Conservation (phyloP, 2,888 invertebrate species). For the Crematogaster levior region DNA sequence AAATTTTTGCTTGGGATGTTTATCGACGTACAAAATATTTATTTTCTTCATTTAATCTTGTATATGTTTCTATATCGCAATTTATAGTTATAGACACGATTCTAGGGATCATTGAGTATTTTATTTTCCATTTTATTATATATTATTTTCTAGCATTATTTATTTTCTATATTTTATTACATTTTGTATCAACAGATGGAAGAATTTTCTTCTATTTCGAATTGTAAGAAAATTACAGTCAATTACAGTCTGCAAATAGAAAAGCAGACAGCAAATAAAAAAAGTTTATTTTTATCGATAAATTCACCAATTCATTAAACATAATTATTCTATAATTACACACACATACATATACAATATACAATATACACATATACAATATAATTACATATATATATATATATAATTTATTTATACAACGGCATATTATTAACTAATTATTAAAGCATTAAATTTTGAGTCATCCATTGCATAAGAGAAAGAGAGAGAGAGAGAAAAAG, state of each 20-base stretch:
- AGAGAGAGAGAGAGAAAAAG: no score
- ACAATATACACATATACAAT: no score
- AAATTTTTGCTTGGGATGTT: constrained; percentile 57
- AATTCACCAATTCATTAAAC: no score
- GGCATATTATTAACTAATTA: no score
- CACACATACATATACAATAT: no score
- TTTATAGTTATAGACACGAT: not conserved
- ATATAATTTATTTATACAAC: no score
- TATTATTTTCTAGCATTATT: not conserved
- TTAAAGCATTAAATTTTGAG: no score
- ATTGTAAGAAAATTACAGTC: not conserved
- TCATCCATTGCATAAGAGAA: no score
- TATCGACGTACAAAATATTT: not conserved
- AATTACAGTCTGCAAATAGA: not conserved
- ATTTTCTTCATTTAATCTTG: not conserved
- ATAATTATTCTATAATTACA: not conserved
- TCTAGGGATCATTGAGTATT: no score
- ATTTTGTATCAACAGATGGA: not conserved
- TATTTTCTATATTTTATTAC: not conserved
- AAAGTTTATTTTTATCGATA: not conserved
- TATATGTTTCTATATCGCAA: not conserved
- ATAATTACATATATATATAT: no score
- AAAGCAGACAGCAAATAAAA: not conserved
- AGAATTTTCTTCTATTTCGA: not conserved
- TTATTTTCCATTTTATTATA: not conserved